These are phyloP conservation scores for Trichomycterus rosablanca DNA, from an alignment of 2,113 vertebrate species.

Conservation along the genomic window DNA sequence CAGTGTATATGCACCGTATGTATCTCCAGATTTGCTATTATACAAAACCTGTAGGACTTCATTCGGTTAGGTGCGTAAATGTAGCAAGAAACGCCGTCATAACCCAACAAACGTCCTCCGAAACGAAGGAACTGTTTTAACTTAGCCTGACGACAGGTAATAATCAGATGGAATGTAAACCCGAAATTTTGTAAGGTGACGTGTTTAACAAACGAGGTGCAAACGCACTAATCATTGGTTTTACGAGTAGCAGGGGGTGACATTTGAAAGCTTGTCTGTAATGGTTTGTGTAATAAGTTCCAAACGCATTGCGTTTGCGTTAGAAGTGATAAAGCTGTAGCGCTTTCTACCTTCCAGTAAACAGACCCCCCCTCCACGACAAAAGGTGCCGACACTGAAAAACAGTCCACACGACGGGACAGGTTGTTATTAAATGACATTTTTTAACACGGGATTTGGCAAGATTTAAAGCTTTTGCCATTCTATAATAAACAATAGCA, in stretches of 20 bases:
- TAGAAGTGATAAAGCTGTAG: conserved; percentile 78
- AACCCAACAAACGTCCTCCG: background rate
- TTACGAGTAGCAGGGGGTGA: conserved; percentile 21
- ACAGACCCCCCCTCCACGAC: conserved; percentile 73
- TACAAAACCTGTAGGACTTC: too few species aligned
- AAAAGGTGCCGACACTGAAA: conserved; percentile 76
- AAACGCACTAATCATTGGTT: conserved; percentile 40
- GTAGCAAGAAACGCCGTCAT: too few species aligned
- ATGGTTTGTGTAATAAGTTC: conserved; percentile 33
- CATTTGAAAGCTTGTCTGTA: conserved; percentile 21
- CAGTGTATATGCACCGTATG: too few species aligned
- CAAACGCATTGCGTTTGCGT: conserved; percentile 54
- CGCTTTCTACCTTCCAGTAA: conserved; percentile 86
- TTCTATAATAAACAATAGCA: conserved; percentile 98
- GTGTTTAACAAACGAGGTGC: conserved; percentile 33
- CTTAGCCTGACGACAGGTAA: conserved; percentile 38
- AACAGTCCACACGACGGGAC: conserved; percentile 81
- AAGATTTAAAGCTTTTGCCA: conserved; percentile 92
- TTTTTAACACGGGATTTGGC: conserved; percentile 91
- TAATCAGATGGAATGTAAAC: conserved; percentile 47
- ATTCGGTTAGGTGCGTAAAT: too few species aligned
- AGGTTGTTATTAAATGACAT: conserved; percentile 92
- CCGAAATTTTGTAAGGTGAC: conserved; percentile 38
- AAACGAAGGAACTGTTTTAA: conserved; percentile 27
- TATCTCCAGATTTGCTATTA: too few species aligned